A percentile compares a stretch with the other conserved stretches of the same genome.
Conservation (phyloP, 2,888 invertebrate species). For the Zygothrica quintamaculata region DNA sequence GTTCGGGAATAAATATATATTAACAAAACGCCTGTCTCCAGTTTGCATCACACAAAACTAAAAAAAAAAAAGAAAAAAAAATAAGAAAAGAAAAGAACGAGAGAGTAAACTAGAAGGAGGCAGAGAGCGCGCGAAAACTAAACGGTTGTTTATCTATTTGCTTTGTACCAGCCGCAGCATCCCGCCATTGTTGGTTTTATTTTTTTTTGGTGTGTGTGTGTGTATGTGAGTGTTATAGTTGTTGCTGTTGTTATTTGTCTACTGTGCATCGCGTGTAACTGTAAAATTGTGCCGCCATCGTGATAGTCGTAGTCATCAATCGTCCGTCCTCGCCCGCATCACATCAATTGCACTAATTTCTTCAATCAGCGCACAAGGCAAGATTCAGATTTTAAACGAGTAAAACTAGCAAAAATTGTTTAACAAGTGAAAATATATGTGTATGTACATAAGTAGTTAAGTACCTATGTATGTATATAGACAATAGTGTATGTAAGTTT, state of each 20-base stretch:
- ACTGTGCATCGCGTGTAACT: slow-evolving; percentile 72
- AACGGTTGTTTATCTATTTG: slow-evolving; percentile 49
- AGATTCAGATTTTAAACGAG: slow-evolving; percentile 64
- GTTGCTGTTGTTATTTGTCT: slow-evolving; percentile 42
- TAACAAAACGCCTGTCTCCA: slow-evolving; percentile 14
- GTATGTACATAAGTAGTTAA: too few species aligned
- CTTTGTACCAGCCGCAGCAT: slow-evolving; percentile 62
- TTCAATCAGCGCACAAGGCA: slow-evolving; percentile 76
- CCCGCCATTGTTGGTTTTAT: slow-evolving; percentile 52
- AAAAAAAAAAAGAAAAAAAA: too few species aligned
- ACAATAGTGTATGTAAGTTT: slow-evolving; percentile 39
- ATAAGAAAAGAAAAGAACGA: slow-evolving; percentile 26
- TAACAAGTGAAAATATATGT: slow-evolving; percentile 57
- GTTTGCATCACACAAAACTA: slow-evolving; percentile 15
- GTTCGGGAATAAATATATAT: slow-evolving; percentile 27
- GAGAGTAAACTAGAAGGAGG: slow-evolving; percentile 30
- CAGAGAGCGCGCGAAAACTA: slow-evolving; percentile 46
- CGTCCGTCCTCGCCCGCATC: slow-evolving; percentile 46
- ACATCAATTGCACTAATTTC: slow-evolving; percentile 77
- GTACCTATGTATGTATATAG: slow-evolving; percentile 12
- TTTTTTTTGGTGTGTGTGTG: too few species aligned
- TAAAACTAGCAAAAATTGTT: slow-evolving; percentile 77
- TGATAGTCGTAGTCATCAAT: slow-evolving; percentile 33
- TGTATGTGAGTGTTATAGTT: too few species aligned
- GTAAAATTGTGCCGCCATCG: slow-evolving; percentile 65